phyloP scores from a whole-genome alignment of 2,888 invertebrate genomes.

The Thalpophila matura region DNA sequence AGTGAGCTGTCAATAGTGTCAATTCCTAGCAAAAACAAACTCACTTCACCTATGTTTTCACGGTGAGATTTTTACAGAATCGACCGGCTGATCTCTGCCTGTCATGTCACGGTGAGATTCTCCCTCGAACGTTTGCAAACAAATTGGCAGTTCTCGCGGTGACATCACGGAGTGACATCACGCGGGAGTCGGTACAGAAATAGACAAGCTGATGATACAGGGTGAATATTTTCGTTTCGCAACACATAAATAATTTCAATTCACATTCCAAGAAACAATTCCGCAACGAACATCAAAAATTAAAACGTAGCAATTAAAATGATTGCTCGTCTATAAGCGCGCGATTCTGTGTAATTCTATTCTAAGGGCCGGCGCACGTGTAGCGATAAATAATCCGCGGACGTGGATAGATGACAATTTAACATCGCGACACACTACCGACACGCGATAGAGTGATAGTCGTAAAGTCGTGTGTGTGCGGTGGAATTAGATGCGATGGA shows the following conservation, averaged over 20 bases:
- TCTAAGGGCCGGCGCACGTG: constrained; percentile 56
- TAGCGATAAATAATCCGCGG: constrained; percentile 73
- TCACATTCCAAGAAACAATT: constrained; percentile 1
- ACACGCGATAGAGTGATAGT: constrained; percentile 13
- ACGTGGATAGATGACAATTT: constrained; percentile 85
- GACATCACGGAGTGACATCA: too few relatives aligned
- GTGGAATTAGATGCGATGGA: neutral
- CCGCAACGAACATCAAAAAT: neutral
- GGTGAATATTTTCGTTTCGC: too few relatives aligned
- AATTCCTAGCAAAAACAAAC: too few relatives aligned
- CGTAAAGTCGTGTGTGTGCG: constrained; percentile 10
- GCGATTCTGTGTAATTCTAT: constrained; percentile 60
- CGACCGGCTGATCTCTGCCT: too few relatives aligned
- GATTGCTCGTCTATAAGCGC: constrained; percentile 27
- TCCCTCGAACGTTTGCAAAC: too few relatives aligned
- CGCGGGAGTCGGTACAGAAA: too few relatives aligned
- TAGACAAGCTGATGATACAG: too few relatives aligned
- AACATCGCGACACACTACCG: constrained; percentile 74
- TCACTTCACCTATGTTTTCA: too few relatives aligned
- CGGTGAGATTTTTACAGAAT: too few relatives aligned
- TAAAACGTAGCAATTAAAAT: constrained; percentile 50
- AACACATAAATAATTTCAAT: neutral
- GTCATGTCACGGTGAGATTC: too few relatives aligned
- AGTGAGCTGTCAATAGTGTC: too few relatives aligned
- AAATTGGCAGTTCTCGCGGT: too few relatives aligned